Percentiles rank a stretch among this genome's conserved stretches.
Conservation (phyloP, 2,888 invertebrate genomes). For the Andricus curvator region DNA sequence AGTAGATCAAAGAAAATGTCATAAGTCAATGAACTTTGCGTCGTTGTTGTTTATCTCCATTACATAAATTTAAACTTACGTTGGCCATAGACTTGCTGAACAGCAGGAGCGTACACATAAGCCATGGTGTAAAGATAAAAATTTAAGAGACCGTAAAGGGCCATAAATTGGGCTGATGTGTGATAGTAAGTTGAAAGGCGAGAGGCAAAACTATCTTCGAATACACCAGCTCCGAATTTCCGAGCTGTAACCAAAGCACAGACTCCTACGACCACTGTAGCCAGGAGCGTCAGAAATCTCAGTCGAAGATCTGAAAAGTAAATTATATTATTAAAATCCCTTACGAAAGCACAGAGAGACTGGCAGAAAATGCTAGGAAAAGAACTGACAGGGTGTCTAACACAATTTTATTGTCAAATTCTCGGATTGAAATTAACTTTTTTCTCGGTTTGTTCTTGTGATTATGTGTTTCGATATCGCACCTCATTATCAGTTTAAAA, state of each 20-base stretch:
- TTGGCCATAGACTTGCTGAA: constrained; percentile 87
- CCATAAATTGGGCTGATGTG: constrained; percentile 97
- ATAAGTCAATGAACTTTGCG: too few relatives aligned
- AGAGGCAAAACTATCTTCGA: constrained; percentile 97
- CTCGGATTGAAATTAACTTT: too few relatives aligned
- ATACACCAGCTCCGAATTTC: constrained; percentile 92
- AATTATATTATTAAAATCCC: neutral
- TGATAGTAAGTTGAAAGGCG: constrained; percentile 92
- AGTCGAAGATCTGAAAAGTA: constrained; percentile 89
- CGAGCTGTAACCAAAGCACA: constrained; percentile 87
- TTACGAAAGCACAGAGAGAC: too few relatives aligned
- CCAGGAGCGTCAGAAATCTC: constrained; percentile 92
- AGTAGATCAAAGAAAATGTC: neutral
- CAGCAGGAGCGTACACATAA: constrained; percentile 94
- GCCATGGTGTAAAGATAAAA: constrained; percentile 96
- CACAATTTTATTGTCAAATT: too few relatives aligned
- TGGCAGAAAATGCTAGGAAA: too few relatives aligned
- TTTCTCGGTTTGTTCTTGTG: too few relatives aligned
- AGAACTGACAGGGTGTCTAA: too few relatives aligned
- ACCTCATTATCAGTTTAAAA: too few relatives aligned
- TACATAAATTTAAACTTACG: constrained; percentile 78
- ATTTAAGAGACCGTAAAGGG: constrained; percentile 95
- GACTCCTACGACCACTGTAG: constrained; percentile 88
- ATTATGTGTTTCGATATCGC: too few relatives aligned
- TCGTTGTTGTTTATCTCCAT: neutral